Base-by-base conservation (phyloP, 2,797 vertebrate species). In the Nannoperca australis region DNA sequence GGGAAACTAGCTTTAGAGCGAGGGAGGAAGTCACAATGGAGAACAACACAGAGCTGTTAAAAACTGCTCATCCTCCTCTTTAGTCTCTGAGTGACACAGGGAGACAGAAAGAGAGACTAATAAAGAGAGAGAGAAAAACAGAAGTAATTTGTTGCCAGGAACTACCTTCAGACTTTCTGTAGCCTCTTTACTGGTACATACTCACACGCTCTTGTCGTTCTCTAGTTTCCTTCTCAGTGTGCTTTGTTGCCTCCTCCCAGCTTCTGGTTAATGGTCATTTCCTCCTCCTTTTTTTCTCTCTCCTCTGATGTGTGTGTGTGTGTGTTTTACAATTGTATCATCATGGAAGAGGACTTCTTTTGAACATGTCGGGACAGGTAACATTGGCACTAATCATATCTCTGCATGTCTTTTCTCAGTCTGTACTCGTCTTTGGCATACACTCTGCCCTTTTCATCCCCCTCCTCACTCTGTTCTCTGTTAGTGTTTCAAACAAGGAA, bases 301-400 rank as follows among this genome's bases (percentile, higher is more conserved):
- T 50, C 30, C 40, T 36, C 51, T 13, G 49, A 45, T 76, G 49
- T 56, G 15, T 38, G 45, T 70, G 45, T 70, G 12, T 80, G 13
- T 70, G 38, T 61, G 22, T 50, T 65, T 81, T 49, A 60, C 61
- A 24, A 53, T 68, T 73, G 24, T 70, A 59, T 82, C 69, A 53
- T 34, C 56, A 84, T 80, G 67, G 56, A 81, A 73, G 79, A 82
- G 79, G 78, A 88, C 67, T 70, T 47, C 24, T 65, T 77, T 45
- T 85, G 65, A 88, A 58, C 85, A 78, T 70, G 78, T 65, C 11
- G 1, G 17, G 8, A 76, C 83, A 89, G 94, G 93, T 94, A 93
- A 90, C 3, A 18, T n/a, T 56, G 30, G 61, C 47, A 53, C 15
- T 53, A 34, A 78, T 75, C 5, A 9, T 36, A 13, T 62, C 18